Evolutionary conservation across 2,113 vertebrate genomes (phyloP).

Genomic region (Melanerpes aurifrons): DNA sequence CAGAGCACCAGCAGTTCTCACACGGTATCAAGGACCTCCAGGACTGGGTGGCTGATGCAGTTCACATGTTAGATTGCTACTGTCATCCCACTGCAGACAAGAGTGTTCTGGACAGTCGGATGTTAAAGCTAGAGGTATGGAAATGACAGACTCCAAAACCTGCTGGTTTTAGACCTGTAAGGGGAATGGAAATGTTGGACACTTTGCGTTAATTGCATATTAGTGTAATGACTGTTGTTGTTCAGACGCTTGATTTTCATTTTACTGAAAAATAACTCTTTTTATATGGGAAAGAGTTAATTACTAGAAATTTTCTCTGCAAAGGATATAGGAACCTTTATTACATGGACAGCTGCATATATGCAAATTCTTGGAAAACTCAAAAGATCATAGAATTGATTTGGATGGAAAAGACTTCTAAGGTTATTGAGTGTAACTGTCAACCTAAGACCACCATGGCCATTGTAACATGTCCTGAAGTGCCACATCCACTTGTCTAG

Average conservation of each 20-base stretch:
- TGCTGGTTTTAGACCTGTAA: not conserved
- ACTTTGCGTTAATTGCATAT: not conserved
- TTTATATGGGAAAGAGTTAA: not conserved
- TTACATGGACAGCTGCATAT: not conserved
- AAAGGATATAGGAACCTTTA: not conserved
- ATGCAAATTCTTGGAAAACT: not conserved
- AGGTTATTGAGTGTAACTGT: too few relatives aligned
- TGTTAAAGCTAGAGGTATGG: constrained; percentile 92
- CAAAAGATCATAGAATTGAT: too few relatives aligned
- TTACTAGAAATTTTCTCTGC: not conserved
- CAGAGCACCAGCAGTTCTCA: constrained; percentile 92
- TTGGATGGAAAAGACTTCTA: too few relatives aligned
- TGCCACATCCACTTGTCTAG: too few relatives aligned
- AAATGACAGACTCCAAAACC: not conserved
- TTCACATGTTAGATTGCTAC: constrained; percentile 88
- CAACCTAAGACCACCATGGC: too few relatives aligned
- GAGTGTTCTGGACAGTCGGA: constrained; percentile 88
- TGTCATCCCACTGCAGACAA: constrained; percentile 89
- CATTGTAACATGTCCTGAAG: too few relatives aligned
- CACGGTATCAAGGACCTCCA: constrained; percentile 89
- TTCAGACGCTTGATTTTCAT: not conserved
- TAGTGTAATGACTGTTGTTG: not conserved
- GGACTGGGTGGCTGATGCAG: constrained; percentile 90
- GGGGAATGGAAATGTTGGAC: not conserved
- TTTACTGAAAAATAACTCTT: not conserved